These are phyloP conservation scores for Dynastes maya DNA, from an alignment of 2,888 invertebrate genomes.

Conservation along the genomic window DNA sequence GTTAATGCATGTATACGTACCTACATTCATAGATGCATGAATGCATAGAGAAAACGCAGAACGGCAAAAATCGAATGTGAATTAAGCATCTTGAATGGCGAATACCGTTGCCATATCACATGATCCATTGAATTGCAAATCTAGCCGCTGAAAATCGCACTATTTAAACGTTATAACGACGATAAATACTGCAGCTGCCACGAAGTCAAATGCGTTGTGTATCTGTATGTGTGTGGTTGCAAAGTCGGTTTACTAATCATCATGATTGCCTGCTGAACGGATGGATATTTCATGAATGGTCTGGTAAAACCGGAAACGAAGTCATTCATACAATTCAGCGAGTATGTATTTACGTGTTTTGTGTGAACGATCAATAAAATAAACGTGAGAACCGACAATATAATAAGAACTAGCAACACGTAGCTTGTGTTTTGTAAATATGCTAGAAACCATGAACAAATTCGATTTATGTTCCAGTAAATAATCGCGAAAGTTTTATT, in stretches of 20 bases:
- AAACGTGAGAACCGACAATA: neutral
- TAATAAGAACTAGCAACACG: neutral
- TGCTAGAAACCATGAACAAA: too few relatives aligned
- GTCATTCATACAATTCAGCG: neutral
- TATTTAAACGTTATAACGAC: constrained; percentile 26
- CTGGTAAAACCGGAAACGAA: constrained; percentile 14
- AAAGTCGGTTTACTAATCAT: constrained; percentile 1
- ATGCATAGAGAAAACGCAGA: constrained; percentile 4
- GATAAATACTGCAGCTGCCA: constrained; percentile 40
- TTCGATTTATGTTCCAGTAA: too few relatives aligned
- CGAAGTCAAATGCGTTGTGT: neutral
- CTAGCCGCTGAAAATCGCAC: constrained; percentile 49
- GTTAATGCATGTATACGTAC: neutral
- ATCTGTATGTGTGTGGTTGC: constrained; percentile 17
- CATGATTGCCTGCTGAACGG: constrained; percentile 17
- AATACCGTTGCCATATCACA: constrained; percentile 50
- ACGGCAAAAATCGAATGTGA: constrained; percentile 28
- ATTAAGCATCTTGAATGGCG: constrained; percentile 48
- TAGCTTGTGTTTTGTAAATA: too few relatives aligned
- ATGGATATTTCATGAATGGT: constrained; percentile 37
- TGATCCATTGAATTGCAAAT: constrained; percentile 58
- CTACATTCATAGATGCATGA: neutral
- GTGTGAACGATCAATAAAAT: neutral
- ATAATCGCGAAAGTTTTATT: too few relatives aligned
- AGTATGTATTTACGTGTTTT: constrained; percentile 4